Base-by-base conservation (phyloP, 2,888 invertebrate genomes). In the Dryomyza anilis region DNA sequence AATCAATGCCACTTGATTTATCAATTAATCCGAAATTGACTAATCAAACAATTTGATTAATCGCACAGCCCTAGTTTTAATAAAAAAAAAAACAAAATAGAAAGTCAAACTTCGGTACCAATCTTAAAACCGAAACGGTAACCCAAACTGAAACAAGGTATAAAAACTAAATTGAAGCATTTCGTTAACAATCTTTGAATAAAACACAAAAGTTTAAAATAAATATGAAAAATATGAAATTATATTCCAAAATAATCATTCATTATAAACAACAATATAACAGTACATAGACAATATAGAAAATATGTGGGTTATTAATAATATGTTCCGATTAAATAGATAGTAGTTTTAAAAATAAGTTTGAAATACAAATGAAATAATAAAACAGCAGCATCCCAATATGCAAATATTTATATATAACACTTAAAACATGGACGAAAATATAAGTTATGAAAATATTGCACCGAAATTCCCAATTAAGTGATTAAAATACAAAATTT, bases 251-350 rank as follows among this genome's bases (percentile, higher is more conserved):
- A 60, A 27, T 39, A 29, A 29, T 12, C 29, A n/a, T 53, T 43
- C 29, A 43, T 39, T 61, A 61, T 39, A 61, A 61, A 61, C 61
- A 61, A 61, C 43, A 61, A 39, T 61, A 7, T 53, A 53, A 61
- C 61, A 61, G 53, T 19, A 61, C 43, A 61, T 53, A 25, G 23
- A 59, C 19, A 59, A 25, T 27, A 27, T 25, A n/a, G 16, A 52
- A 27, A 36, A 55, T 52, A 52, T 29, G 6, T 46, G 10, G 7
- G 16, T n/a, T 27, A 29, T 52, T 8, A 52, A 52, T 23, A 52
- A 52, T 29, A 29, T n/a, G 16, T n/a, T 16, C 43, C n/a, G 43
- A 16, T n/a, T 43, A 2, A 43, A 43, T 39, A 2, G 1, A n/a
- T 5, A n/a, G 3, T 39, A 16, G 4, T 39, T 39, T 2, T 6